Percentiles rank a stretch among this genome's conserved stretches.
Conservation (phyloP, 2,888 invertebrate genomes). For the Polydrusus pterygomalis region DNA sequence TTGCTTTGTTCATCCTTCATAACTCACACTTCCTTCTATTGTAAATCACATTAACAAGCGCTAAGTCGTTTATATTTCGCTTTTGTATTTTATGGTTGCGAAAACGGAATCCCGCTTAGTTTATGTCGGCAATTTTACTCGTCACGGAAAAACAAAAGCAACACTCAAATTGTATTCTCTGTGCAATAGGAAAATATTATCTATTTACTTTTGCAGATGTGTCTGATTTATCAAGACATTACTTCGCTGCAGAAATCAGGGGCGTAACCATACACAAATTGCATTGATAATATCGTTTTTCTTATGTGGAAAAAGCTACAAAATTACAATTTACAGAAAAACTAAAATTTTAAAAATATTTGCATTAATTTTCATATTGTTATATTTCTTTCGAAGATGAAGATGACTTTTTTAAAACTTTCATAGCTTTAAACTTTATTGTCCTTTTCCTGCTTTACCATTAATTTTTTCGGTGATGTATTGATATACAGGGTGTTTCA, state of each 20-base stretch:
- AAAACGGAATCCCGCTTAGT: constrained; percentile 40
- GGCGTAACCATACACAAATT: no score
- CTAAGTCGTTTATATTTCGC: constrained; percentile 41
- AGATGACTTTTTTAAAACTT: no score
- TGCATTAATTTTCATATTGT: no score
- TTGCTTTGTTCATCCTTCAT: constrained; percentile 32
- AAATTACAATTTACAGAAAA: no score
- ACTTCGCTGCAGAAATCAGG: neutral
- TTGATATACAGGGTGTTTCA: no score
- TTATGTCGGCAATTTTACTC: constrained; percentile 44
- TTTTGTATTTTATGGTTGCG: constrained; percentile 43
- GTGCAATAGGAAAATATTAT: constrained; percentile 27
- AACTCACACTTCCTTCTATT: constrained; percentile 38
- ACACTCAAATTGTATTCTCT: constrained; percentile 22
- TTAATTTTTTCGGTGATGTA: no score
- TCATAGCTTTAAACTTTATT: no score
- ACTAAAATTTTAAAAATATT: no score
- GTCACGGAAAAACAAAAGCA: constrained; percentile 28
- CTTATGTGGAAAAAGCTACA: no score
- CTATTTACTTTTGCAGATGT: constrained; percentile 24
- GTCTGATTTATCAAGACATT: constrained; percentile 6
- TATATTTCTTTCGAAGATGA: no score
- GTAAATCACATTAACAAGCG: constrained; percentile 43
- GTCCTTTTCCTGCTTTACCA: no score
- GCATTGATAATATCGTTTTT: neutral